Evolutionary conservation across 2,797 vertebrate species (phyloP), one percentile per base, ranked within the genome.

Genomic region (Hybognathus amarus): DNA sequence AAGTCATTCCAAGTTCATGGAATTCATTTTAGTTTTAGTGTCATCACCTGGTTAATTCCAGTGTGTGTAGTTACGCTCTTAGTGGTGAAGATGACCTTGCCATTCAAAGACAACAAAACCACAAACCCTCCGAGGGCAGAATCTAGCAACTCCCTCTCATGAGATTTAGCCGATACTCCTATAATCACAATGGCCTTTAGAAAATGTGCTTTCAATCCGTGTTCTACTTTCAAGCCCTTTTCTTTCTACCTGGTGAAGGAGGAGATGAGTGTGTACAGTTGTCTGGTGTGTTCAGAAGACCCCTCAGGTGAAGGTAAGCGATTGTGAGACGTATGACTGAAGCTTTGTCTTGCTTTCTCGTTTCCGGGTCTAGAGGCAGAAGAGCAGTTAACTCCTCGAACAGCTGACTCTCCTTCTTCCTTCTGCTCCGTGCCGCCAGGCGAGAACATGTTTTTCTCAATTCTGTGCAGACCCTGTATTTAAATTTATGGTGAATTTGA

Each of bases 11-110:
- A 12, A 76, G 36, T 40, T 12, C 54, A 38, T 50, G 40, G 42
- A 78, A 9, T 50, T 52, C 6, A n/a, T 27, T 69, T 52, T 52
- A 1, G 17, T 50, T 73, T 59, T n/a, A 15, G 45, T 42, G 7
- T 68, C 24, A 69, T 85, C 61, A 91, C 91, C 91, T 92, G 91
- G 77, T 83, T 87, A 56, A 92, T 90, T 85, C 89, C 91, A 33
- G 86, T 88, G 77, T 91, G 88, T 33, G 59, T 56, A 27, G 75
- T 69, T 42, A 90, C 70, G 6, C 86, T 81, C 47, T 89, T 83
- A 40, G 90, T 88, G 33, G 88, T 86, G 89, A 89, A 90, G 79
- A 90, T 87, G 36, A 92, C 85, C 54, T 85, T 87, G 30, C 90
- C 91, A 36, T 83, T 88, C 67, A 87, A 77, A 69, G 88, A 87